Base-by-base conservation (phyloP, 2,113 vertebrate genomes). In the Polypterus bichir region DNA sequence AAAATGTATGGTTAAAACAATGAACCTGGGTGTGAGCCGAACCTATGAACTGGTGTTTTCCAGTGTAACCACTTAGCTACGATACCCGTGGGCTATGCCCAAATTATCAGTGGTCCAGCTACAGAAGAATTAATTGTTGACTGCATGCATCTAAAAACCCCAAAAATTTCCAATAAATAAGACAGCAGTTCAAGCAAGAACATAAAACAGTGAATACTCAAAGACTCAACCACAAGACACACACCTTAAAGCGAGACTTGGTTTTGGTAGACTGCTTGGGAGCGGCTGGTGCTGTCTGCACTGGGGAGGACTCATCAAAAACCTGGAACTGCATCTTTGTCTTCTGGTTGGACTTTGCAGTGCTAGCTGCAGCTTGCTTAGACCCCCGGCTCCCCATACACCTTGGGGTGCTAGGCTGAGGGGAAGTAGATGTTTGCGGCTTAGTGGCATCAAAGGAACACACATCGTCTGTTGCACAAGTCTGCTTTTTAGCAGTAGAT, bases 241-340 rank as follows among this genome's bases (percentile, higher is more conserved):
- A 62, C 66, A 94, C 92, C 85, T 84, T 87, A 49, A 93, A 87
- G 5, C 82, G 74, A 0, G 87, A 82, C 64, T 86, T 90, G 54
- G 74, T 82, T 54, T 74, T 82, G 44, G 81, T 69, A 2, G 44
- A 64, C 2, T 52, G 79, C 70, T 74, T 87, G n/a, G 92, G 92
- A 0, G 92, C 91, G 11, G 81, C 83, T 3, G 80, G 83, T 47
- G 89, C 82, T 47, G 61, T 66, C 74, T 80, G 76, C 51, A 47
- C 56, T 0, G 81, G 80, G 3, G 63, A 58, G 60, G 65, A 51
- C 52, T 94, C 92, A 6, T 86, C 83, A 74, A 83, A 94, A 58
- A 94, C 86, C 0, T 82, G 81, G 70, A 96, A 93, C 8, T 84
- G 80, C 1, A 80, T 64, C 46, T 58, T 68, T 59, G 61, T 55